phyloP scores from a whole-genome alignment of 2,113 vertebrate species.

The Sylvietta virens region DNA sequence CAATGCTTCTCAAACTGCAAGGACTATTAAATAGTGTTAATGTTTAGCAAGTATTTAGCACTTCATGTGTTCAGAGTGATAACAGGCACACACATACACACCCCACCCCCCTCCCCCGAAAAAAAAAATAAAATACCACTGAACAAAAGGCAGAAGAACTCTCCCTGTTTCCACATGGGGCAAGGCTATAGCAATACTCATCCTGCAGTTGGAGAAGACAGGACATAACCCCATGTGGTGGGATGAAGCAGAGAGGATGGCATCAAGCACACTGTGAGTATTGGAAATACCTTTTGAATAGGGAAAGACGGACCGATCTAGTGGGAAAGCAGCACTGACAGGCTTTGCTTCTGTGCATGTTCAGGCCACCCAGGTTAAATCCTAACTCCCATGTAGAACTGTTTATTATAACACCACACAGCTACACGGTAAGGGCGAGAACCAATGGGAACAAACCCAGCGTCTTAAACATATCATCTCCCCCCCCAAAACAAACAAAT shows the following conservation, averaged over 20 bases:
- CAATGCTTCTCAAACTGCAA: background rate
- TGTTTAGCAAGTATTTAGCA: background rate
- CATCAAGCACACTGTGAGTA: fast-evolving
- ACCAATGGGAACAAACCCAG: background rate
- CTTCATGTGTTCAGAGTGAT: background rate
- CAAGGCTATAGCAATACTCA: background rate
- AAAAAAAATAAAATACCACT: background rate
- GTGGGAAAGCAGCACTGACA: background rate
- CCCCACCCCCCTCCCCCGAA: too few species aligned
- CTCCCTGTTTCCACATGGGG: background rate
- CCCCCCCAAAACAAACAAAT: background rate
- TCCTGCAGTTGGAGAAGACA: background rate
- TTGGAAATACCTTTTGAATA: background rate
- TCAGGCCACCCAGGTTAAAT: background rate
- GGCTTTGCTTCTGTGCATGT: fast-evolving
- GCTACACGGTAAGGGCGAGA: background rate
- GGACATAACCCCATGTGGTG: fast-evolving
- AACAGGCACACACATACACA: background rate
- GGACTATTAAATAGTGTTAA: background rate
- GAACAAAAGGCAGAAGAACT: background rate
- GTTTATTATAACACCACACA: background rate
- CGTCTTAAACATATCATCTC: background rate
- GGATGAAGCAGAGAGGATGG: background rate
- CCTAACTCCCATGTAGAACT: background rate
- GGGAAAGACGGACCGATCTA: background rate